Percentiles rank a stretch among this genome's conserved stretches.
Conservation (phyloP, 1,140 invertebrate genomes). For the Hyphantria cunea region DNA sequence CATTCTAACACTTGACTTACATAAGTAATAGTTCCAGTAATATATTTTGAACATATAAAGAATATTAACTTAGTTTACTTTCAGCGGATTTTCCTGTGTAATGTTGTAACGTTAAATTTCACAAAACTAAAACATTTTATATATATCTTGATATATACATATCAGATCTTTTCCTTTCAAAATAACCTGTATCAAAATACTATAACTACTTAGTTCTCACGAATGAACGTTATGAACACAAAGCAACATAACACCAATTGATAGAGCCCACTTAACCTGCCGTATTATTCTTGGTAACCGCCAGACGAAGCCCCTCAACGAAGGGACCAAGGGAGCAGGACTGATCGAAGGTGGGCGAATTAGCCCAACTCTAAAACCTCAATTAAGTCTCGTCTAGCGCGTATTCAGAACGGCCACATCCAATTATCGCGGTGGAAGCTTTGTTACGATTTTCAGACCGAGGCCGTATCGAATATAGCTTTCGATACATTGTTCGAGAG, state of each 20-base stretch:
- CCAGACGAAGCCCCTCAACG: conserved; percentile 61
- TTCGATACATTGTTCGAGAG: conserved; percentile 25
- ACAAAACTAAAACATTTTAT: too few species aligned
- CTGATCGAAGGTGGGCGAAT: conserved; percentile 76
- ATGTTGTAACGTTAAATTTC: too few species aligned
- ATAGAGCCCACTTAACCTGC: conserved; percentile 56
- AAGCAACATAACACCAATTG: conserved; percentile 54
- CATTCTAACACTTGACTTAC: conserved; percentile 7
- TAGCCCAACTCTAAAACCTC: conserved; percentile 79
- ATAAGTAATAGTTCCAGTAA: neutral
- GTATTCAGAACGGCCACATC: conserved; percentile 74
- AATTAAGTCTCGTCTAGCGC: conserved; percentile 79
- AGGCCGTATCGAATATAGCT: conserved; percentile 33
- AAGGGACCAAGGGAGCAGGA: conserved; percentile 40
- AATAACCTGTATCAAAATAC: neutral
- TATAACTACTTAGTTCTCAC: conserved; percentile 1
- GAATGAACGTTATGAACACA: conserved; percentile 3
- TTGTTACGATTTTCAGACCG: conserved; percentile 52
- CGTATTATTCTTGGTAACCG: conserved; percentile 57
- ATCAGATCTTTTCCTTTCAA: too few species aligned
- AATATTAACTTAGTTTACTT: too few species aligned
- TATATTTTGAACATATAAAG: neutral
- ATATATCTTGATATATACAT: too few species aligned
- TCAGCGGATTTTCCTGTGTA: too few species aligned
- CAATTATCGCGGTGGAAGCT: conserved; percentile 75